A percentile compares a stretch with the other conserved stretches of the same genome.
Evolutionary conservation across 1,140 invertebrate genomes (phyloP).

Genomic region (Caenorhabditis remanei): DNA sequence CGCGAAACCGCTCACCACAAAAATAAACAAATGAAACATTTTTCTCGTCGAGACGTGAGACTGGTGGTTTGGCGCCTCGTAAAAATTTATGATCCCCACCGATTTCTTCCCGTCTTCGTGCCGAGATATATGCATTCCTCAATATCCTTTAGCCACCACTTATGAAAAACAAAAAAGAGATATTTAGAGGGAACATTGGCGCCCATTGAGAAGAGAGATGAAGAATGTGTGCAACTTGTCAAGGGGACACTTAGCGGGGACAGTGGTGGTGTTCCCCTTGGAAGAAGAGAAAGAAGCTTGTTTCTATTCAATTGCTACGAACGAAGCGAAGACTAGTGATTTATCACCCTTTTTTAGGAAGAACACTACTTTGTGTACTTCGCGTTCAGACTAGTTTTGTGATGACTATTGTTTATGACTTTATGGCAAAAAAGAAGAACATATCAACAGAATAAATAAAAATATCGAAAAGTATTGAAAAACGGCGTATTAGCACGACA

Average conservation of each 20-base stretch:
- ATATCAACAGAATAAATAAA: not conserved
- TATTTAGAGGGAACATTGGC: not conserved
- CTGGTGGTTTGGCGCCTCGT: conserved; percentile 5
- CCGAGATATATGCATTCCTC: conserved; percentile 48
- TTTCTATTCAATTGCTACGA: not conserved
- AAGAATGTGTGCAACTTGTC: conserved; percentile 42
- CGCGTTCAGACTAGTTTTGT: conserved; percentile 1
- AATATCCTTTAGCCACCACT: not conserved
- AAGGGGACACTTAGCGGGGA: conserved; percentile 33
- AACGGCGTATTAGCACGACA: no score
- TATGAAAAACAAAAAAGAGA: conserved; percentile 22
- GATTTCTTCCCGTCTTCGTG: not conserved
- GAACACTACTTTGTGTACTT: conserved; percentile 20
- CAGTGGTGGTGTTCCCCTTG: not conserved
- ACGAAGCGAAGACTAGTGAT: conserved; percentile 13
- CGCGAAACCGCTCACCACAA: not conserved
- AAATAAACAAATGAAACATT: conserved; percentile 48
- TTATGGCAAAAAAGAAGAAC: not conserved
- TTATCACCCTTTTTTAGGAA: conserved; percentile 16
- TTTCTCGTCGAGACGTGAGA: not conserved
- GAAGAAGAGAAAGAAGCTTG: conserved; percentile 10
- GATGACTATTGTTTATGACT: not conserved
- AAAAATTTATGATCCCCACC: conserved; percentile 35
- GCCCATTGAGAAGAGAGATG: not conserved
- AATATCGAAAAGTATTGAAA: no score